A percentile compares a stretch with the other conserved stretches of the same genome.
Evolutionary conservation across 2,888 invertebrate genomes (phyloP).

Genomic region (Eucriotettix oculatus): DNA sequence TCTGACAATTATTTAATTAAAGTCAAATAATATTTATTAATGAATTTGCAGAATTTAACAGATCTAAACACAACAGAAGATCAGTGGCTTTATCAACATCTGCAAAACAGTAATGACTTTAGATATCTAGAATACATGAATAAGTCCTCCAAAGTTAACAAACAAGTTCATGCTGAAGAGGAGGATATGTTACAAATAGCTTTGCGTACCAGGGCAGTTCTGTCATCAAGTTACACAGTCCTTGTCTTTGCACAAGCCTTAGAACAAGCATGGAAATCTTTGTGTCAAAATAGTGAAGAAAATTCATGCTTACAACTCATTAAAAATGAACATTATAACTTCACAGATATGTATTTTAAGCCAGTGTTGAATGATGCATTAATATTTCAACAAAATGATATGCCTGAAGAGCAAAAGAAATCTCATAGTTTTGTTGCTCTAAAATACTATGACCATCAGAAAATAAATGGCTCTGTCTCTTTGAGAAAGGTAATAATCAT

Average conservation of each 20-base stretch:
- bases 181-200: slow-evolving; percentile 6
- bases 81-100: slow-evolving; percentile 7
- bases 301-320: slow-evolving; percentile 16
- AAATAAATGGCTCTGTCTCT: not conserved
- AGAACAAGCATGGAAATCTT: slow-evolving; percentile 18
- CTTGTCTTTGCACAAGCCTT: slow-evolving; percentile 18
- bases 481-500: not conserved
- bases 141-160: no score
- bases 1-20: not conserved
- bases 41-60: slow-evolving; percentile 1
- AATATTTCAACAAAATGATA: not conserved
- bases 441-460: not conserved
- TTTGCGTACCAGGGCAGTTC: slow-evolving; percentile 8
- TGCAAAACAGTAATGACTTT: not conserved
- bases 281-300: slow-evolving; percentile 13
- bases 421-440: not conserved
- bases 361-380: slow-evolving; percentile 8
- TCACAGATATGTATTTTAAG: slow-evolving; percentile 15
- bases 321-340: slow-evolving; percentile 16
- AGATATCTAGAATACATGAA: no score
- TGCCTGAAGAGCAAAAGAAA: not conserved
- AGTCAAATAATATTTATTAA: not conserved
- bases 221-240: slow-evolving; percentile 17
- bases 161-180: no score
- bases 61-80: slow-evolving; percentile 4